phyloP scores from a whole-genome alignment of 2,113 vertebrate species.

The Gila orcuttii region DNA sequence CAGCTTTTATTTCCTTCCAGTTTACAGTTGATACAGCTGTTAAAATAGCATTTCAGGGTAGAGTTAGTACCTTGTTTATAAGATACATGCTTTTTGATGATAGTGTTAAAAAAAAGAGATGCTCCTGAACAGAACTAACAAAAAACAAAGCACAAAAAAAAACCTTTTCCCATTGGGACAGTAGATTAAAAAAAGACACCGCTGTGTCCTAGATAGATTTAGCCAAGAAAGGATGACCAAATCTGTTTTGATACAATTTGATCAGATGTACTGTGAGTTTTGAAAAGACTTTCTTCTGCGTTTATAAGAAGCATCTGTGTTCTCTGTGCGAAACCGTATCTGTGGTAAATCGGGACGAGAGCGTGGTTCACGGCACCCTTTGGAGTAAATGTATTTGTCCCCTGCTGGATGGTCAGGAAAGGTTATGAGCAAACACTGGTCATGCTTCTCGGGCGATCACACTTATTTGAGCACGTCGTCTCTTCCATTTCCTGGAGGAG shows the following conservation, averaged over 20 bases:
- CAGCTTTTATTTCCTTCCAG: background rate
- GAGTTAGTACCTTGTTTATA: background rate
- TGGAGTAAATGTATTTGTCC: conserved; percentile 51
- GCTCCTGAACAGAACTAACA: background rate
- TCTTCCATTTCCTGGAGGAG: conserved; percentile 58
- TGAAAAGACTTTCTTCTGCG: conserved; percentile 3
- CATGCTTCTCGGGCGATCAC: conserved; percentile 62
- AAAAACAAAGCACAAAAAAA: background rate
- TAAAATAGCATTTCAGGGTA: background rate
- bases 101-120: background rate
- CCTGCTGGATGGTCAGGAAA: conserved; percentile 52
- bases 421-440: conserved; percentile 37
- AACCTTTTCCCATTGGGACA: background rate
- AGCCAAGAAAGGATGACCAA: background rate
- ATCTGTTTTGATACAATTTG: conserved; percentile 49
- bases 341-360: conserved; percentile 43
- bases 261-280: conserved; percentile 10
- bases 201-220: conserved; percentile 31
- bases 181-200: conserved; percentile 1
- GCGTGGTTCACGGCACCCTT: conserved; percentile 56
- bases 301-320: conserved; percentile 44
- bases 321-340: conserved; percentile 59
- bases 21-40: background rate
- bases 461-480: conserved; percentile 76
- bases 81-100: background rate